Evolutionary conservation across 2,113 vertebrate species (phyloP).

Genomic region (Spea bombifrons): DNA sequence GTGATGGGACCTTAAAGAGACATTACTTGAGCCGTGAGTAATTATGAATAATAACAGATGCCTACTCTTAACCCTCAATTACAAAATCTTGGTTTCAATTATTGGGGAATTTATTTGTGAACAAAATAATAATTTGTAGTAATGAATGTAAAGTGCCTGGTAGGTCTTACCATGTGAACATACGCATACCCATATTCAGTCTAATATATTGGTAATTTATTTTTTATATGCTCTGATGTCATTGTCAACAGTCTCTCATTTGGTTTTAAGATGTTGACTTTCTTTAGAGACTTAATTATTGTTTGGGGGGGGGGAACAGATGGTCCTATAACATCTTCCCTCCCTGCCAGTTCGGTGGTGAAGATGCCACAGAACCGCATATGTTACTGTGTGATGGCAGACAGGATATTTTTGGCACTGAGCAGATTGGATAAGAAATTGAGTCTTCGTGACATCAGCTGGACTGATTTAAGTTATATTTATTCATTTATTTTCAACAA

Average conservation of each 20-base stretch:
- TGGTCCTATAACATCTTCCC: conserved; percentile 28
- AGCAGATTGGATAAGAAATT: conserved; percentile 28
- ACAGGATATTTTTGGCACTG: conserved; percentile 24
- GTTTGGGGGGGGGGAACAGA: conserved; percentile 12
- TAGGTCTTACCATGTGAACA: too few species aligned
- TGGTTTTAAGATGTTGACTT: background rate
- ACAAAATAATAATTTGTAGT: too few species aligned
- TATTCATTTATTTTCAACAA: background rate
- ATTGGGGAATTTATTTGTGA: too few species aligned
- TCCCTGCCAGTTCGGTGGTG: conserved; percentile 20
- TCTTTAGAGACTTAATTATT: background rate
- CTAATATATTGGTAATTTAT: too few species aligned
- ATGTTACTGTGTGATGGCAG: conserved; percentile 37
- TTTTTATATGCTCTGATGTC: background rate
- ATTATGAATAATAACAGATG: too few species aligned
- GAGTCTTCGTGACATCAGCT: conserved; percentile 10
- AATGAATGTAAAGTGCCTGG: too few species aligned
- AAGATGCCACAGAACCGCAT: conserved; percentile 30
- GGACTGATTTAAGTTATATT: conserved; percentile 10
- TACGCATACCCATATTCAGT: too few species aligned
- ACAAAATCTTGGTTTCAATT: too few species aligned
- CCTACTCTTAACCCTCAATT: too few species aligned
- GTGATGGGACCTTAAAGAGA: too few species aligned
- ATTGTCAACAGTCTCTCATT: background rate
- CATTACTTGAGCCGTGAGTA: too few species aligned